A percentile compares a stretch with the other conserved stretches of the same genome.
phyloP scores from a whole-genome alignment of 2,888 invertebrate species.

The Prionchulus punctatus region DNA sequence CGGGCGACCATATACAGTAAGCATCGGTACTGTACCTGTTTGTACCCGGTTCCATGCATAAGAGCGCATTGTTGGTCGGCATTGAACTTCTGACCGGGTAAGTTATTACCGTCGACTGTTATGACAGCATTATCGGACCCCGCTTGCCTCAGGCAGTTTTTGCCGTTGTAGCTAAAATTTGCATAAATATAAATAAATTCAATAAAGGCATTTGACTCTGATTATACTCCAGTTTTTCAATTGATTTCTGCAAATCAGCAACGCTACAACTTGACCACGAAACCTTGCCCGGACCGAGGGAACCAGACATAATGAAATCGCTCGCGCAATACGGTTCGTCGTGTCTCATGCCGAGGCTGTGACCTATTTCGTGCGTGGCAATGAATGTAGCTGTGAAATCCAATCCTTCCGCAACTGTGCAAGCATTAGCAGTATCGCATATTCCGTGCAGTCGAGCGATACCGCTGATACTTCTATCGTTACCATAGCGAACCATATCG shows the following conservation, averaged over 20 bases:
- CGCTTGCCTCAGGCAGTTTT: constrained; percentile 25
- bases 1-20: too few species aligned
- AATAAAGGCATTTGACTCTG: background rate
- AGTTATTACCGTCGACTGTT: constrained; percentile 13
- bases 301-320: constrained; percentile 28
- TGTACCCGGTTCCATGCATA: constrained; percentile 19
- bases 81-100: constrained; percentile 1
- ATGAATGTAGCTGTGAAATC: constrained; percentile 32
- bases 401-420: constrained; percentile 23
- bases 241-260: background rate
- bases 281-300: constrained; percentile 30
- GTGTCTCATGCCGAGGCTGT: constrained; percentile 30
- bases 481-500: background rate
- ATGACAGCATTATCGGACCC: constrained; percentile 21
- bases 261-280: constrained; percentile 14
- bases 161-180: constrained; percentile 15
- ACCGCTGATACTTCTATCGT: constrained; percentile 15
- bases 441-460: constrained; percentile 30
- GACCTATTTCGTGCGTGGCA: constrained; percentile 13
- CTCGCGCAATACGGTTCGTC: constrained; percentile 30
- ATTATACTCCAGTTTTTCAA: constrained; percentile 22
- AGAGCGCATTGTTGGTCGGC: constrained; percentile 3
- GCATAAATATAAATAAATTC: background rate
- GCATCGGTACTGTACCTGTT: constrained; percentile 17
- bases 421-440: constrained; percentile 31